Percentiles rank a stretch among this genome's conserved stretches.
phyloP scores from a whole-genome alignment of 2,113 vertebrate genomes.

The Mungos mungo region DNA sequence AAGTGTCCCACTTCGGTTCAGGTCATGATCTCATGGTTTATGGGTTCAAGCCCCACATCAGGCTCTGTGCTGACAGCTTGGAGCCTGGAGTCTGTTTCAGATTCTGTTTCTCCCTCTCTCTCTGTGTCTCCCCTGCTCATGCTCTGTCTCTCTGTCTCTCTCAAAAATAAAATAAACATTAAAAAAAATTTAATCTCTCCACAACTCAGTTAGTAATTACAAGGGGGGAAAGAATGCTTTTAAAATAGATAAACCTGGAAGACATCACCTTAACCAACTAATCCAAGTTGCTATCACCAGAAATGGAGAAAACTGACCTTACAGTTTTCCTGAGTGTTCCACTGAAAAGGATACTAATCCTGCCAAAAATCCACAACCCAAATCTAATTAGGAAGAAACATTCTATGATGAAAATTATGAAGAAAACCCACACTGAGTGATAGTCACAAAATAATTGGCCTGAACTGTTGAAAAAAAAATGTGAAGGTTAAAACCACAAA shows the following conservation, averaged over 20 bases:
- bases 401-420: neutral
- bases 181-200: neutral
- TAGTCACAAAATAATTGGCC: neutral
- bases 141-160: too few relatives aligned
- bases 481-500: neutral
- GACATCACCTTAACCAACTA: neutral
- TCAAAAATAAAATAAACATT: too few relatives aligned
- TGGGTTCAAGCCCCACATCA: too few relatives aligned
- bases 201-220: constrained; percentile 12
- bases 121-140: too few relatives aligned
- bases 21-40: too few relatives aligned
- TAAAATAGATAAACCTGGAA: neutral
- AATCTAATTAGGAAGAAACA: neutral
- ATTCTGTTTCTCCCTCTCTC: too few relatives aligned
- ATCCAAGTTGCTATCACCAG: neutral
- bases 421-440: neutral
- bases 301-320: neutral
- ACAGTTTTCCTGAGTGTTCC: neutral
- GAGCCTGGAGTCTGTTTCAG: too few relatives aligned
- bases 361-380: neutral
- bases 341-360: neutral
- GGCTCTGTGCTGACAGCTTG: too few relatives aligned
- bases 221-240: neutral
- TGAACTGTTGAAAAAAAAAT: neutral
- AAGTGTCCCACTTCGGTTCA: too few relatives aligned